Conservation (phyloP, 1,140 invertebrate genomes). For the Anastrepha obliqua region DNA sequence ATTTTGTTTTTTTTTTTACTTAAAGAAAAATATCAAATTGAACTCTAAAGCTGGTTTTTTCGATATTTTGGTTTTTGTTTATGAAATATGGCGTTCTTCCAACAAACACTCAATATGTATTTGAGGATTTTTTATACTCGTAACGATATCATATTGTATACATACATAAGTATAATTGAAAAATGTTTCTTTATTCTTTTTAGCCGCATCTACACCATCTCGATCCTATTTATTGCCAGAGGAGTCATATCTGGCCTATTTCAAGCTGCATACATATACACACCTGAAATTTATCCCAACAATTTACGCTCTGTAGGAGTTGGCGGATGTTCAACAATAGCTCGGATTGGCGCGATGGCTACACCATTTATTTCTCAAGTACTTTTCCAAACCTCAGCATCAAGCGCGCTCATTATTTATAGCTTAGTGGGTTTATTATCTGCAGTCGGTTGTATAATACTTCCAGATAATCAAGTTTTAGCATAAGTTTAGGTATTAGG, state of each 20-base stretch:
- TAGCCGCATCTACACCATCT: slow-evolving; percentile 83
- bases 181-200: neutral
- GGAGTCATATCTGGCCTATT: slow-evolving; percentile 95
- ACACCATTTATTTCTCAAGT: slow-evolving; percentile 90
- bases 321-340: slow-evolving; percentile 85
- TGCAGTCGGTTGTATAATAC: slow-evolving; percentile 77
- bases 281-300: slow-evolving; percentile 85
- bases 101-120: no score
- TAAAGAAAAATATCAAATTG: no score
- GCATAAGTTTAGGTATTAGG: slow-evolving; percentile 58
- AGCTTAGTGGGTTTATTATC: slow-evolving; percentile 78
- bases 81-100: no score
- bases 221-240: slow-evolving; percentile 91
- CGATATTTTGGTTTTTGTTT: no score
- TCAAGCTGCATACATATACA: slow-evolving; percentile 96
- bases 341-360: slow-evolving; percentile 85
- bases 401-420: slow-evolving; percentile 79
- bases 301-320: slow-evolving; percentile 83
- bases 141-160: no score
- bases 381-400: slow-evolving; percentile 76
- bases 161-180: no score
- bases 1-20: no score
- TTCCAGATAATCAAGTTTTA: slow-evolving; percentile 73
- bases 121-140: no score
- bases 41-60: no score